These are phyloP conservation scores for Halichoerus grypus DNA, from an alignment of 2,113 vertebrate genomes.

Conservation along the genomic window DNA sequence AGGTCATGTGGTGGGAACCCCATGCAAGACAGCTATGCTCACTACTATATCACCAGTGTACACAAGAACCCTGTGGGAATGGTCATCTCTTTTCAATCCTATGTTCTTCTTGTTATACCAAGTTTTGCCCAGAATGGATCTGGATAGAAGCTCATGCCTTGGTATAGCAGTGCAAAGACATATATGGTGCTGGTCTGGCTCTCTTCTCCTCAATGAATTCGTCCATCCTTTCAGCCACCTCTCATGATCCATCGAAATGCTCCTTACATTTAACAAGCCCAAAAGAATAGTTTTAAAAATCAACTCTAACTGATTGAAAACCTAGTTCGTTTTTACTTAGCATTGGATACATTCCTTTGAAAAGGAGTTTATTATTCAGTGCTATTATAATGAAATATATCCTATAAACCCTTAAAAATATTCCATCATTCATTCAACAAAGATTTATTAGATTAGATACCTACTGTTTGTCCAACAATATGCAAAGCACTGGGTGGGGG, in stretches of 20 bases:
- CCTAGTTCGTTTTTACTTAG: background rate
- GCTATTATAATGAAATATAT: conserved; percentile 38
- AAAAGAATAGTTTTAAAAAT: conserved; percentile 26
- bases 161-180: background rate
- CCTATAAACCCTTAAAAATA: conserved; percentile 44
- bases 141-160: background rate
- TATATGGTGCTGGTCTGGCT: background rate
- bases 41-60: background rate
- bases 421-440: background rate
- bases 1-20: background rate
- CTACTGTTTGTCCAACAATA: conserved; percentile 9
- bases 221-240: background rate
- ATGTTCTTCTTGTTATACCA: background rate
- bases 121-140: background rate
- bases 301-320: conserved; percentile 26
- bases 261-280: conserved; percentile 5
- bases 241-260: background rate
- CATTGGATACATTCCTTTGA: background rate
- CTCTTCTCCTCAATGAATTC: background rate
- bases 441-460: background rate
- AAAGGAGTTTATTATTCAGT: conserved; percentile 32
- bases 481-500: background rate
- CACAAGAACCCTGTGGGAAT: background rate
- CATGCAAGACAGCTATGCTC: background rate
- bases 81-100: background rate